Base-by-base conservation (phyloP, 2,113 vertebrate genomes). In the Leptobrachium leishanense region DNA sequence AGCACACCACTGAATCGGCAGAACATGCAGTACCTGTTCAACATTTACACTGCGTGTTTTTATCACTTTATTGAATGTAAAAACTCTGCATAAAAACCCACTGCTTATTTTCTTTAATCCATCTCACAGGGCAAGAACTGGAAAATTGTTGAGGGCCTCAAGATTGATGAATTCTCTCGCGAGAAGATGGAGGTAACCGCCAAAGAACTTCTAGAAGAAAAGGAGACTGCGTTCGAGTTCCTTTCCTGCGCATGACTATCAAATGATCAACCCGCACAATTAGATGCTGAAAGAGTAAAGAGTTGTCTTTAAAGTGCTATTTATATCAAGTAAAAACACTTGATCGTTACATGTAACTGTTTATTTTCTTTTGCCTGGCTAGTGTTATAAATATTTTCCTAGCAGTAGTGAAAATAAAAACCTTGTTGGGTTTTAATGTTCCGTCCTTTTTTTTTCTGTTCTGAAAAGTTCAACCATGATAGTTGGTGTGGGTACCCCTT, bases 171-270 rank as follows among this genome's bases (percentile, higher is more conserved):
- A 68, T 99, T 98, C 81, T 99, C 97, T 42, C 88, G 89, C 83
- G 90, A 91, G 46, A 98, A 97, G 91, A 96, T 99, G 96, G 95
- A 95, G 0, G 54, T 90, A 74, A 99, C 97, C 15, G 95, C 97
- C 0, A 92, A 94, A 59, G 97, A 99, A 86, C 89, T 99, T 79
- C 74, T 92, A 5, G 96, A 98, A 81, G 97, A 99, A 88, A 96
- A 96, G 80, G 94, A 98, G 84, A 95, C 91, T 8, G 97, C 98
- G n/a, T 88, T 96, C 84, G 82, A 95, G 82, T 97, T 97, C 91
- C 89, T 99, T 50, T 88, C 88, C 42, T 88, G 86, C 74, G 94
- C 89, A 75, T 98, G 94, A 98, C 94, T 94, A 90, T 6, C 42
- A 53, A 72, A 68, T 53, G 82, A 87, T 83, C 50, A 84, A 70